A percentile compares a stretch with the other conserved stretches of the same genome.
Conservation (phyloP, 2,888 invertebrate species). For the Drosophila pseudotakahashii region DNA sequence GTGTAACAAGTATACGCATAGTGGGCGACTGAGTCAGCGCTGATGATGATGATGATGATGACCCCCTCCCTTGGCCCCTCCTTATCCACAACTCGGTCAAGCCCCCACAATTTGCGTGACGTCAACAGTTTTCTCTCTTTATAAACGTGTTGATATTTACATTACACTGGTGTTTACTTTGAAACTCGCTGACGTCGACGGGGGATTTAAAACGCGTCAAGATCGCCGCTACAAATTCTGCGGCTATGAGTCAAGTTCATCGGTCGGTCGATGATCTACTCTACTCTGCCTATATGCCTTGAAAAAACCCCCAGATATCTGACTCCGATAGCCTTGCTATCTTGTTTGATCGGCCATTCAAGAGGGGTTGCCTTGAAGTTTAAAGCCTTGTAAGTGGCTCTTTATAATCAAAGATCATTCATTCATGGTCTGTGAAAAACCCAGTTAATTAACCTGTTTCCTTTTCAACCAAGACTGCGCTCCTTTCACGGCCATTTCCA, state of each 20-base stretch:
- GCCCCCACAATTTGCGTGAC: conserved; percentile 51
- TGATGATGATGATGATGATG: not conserved
- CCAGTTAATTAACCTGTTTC: conserved; percentile 18
- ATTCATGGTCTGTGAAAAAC: conserved; percentile 7
- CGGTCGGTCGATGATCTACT: conserved; percentile 32
- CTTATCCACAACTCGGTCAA: conserved; percentile 18
- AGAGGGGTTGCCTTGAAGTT: conserved; percentile 23
- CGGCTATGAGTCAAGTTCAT: conserved; percentile 36
- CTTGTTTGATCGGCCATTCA: conserved; percentile 23
- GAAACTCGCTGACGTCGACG: conserved; percentile 21
- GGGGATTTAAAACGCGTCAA: conserved; percentile 13
- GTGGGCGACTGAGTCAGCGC: conserved; percentile 54
- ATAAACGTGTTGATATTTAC: conserved; percentile 56
- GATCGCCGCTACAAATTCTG: conserved; percentile 11
- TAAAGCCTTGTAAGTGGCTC: not conserved
- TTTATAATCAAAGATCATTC: not conserved
- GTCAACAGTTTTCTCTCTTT: conserved; percentile 45
- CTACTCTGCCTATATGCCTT: not conserved
- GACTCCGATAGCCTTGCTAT: conserved; percentile 48
- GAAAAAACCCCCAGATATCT: conserved; percentile 13
- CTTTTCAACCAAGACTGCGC: conserved; percentile 12
- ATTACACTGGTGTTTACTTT: conserved; percentile 36
- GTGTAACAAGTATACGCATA: conserved; percentile 34
- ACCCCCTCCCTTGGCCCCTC: conserved; percentile 6
- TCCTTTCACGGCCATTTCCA: conserved; percentile 45